Conservation (phyloP, 2,888 invertebrate genomes). For the Protonemura montana region DNA sequence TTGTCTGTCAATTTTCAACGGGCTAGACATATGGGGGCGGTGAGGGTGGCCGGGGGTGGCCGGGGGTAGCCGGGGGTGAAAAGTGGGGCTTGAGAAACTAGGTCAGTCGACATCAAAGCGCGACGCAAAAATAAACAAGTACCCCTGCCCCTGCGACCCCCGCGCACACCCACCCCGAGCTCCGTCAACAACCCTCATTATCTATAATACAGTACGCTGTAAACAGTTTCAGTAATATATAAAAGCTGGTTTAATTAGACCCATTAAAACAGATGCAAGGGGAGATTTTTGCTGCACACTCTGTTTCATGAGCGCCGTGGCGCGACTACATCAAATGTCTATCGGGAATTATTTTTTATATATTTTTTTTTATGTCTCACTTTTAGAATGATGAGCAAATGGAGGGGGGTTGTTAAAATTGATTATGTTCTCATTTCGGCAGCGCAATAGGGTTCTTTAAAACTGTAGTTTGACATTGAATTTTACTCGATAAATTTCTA, state of each 20-base stretch:
- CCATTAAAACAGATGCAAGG: neutral
- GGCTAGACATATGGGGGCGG: neutral
- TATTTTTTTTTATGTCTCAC: no score
- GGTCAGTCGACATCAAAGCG: conserved; percentile 32
- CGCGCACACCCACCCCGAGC: neutral
- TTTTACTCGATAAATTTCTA: no score
- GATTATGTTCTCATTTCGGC: neutral
- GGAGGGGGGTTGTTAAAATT: neutral
- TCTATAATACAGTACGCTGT: neutral
- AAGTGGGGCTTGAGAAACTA: neutral
- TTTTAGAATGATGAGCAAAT: neutral
- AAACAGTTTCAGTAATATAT: neutral
- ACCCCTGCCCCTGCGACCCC: neutral
- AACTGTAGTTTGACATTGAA: no score
- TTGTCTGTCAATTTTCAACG: neutral
- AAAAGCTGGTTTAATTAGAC: neutral
- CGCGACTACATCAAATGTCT: neutral
- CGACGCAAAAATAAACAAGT: neutral
- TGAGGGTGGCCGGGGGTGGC: neutral
- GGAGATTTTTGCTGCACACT: neutral
- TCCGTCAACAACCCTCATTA: neutral
- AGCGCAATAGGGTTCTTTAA: no score
- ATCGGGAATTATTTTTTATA: neutral
- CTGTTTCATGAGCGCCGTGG: neutral
- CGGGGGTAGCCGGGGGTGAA: neutral